These are phyloP conservation scores for Esperia sulphurella DNA, from an alignment of 2,888 invertebrate species.

Conservation along the genomic window DNA sequence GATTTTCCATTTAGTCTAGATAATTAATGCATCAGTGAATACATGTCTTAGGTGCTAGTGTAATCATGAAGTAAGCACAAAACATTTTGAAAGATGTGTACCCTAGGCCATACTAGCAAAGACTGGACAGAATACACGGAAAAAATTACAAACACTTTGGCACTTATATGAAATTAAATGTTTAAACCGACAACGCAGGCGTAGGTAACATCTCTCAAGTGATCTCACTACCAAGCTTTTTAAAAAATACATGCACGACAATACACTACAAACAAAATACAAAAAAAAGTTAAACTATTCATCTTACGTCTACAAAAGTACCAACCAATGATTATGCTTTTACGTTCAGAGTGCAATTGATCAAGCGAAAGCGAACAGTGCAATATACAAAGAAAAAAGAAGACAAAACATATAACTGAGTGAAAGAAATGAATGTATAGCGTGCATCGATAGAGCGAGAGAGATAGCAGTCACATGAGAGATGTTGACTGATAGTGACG, in stretches of 20 bases:
- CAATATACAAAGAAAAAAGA: constrained; percentile 24
- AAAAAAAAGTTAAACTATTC: constrained; percentile 20
- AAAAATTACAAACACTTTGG: constrained; percentile 6
- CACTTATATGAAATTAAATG: constrained; percentile 11
- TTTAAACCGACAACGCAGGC: constrained; percentile 46
- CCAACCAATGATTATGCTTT: background rate
- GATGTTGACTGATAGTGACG: constrained; percentile 60
- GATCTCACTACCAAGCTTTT: constrained; percentile 44
- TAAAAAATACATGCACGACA: constrained; percentile 49
- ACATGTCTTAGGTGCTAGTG: too few species aligned
- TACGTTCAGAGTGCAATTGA: constrained; percentile 17
- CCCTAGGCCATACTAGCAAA: constrained; percentile 62
- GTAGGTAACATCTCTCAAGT: constrained; percentile 78
- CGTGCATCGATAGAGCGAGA: constrained; percentile 44
- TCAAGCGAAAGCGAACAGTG: constrained; percentile 35
- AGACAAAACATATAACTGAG: constrained; percentile 32
- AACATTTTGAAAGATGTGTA: constrained; percentile 70
- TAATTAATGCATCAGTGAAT: background rate
- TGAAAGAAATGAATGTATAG: constrained; percentile 45
- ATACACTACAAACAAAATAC: constrained; percentile 18
- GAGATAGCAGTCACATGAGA: constrained; percentile 73
- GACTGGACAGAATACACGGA: constrained; percentile 50
- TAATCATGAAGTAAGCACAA: constrained; percentile 3
- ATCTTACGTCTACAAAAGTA: constrained; percentile 13
- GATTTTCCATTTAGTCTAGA: too few species aligned